Base-by-base conservation (phyloP, 2,888 invertebrate species). In the Globia sparganii region DNA sequence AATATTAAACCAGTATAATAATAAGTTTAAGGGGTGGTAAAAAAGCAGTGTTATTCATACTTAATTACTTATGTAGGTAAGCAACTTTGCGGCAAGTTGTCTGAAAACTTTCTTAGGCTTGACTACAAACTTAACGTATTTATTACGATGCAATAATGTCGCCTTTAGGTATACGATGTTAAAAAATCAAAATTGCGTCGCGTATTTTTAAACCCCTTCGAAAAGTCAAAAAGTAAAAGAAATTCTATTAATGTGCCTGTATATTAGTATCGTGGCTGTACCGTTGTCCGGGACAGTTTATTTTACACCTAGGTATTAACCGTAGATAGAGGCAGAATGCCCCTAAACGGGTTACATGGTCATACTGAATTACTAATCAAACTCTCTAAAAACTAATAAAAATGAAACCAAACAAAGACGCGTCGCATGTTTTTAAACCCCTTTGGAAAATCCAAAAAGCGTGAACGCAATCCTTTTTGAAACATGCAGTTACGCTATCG, bases 401-500 rank as follows among this genome's bases (percentile, higher is more conserved):
- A 21, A 6, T 21, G 6, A 6, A 46, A 46, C 4, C 18, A 49
- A 49, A 49, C 21, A 40, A n/a, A 15, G 1, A 25, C 25, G 18
- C 25, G 4, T 25, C 28, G 13, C 11, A 9, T 13, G 0, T 37
- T 34, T 40, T 31, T 11, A 43, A 72, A 31, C 18, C 2, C 2
- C 11, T 25, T 65, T 11, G 25, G 28, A 25, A 34, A 46, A 49
- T 56, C 34, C 49, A 15, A 56, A 70, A 64, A 61, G 5, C 18
- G 11, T 53, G 59, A 28, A 67, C 43, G 46, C 40, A 72, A 53
- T 59, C 9, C 25, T 72, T 82, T 73, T 70, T 75, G 74, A 73
- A 56, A 56, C 53, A 72, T 76, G 72, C 65, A 77, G 74, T 75
- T 75, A 64, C 37, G 59, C 28, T 73, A 69, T 80, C 75, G 72